Conservation (phyloP, 2,113 vertebrate species). For the Strix aluco region DNA sequence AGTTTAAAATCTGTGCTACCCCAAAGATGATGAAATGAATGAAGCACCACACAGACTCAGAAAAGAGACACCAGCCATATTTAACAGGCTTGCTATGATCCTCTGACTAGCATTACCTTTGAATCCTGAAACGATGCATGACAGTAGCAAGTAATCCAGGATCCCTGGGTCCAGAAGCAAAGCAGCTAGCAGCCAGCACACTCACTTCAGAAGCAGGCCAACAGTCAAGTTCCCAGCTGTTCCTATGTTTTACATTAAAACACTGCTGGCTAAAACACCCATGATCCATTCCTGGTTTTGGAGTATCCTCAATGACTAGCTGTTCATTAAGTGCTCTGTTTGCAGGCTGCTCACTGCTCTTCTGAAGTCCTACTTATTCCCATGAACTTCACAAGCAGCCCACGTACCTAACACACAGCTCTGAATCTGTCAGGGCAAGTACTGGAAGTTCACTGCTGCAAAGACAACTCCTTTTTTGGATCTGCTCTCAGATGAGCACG, state of each 20-base stretch:
- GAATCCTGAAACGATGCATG: not conserved
- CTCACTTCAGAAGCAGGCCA: not conserved
- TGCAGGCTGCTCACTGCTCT: not conserved
- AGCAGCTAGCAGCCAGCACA: not conserved
- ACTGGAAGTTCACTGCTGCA: constrained; percentile 27
- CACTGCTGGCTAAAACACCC: not conserved
- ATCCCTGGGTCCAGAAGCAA: not conserved
- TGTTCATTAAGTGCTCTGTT: not conserved
- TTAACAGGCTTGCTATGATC: not conserved
- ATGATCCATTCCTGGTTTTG: not conserved
- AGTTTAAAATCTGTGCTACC: not conserved
- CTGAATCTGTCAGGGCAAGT: not conserved
- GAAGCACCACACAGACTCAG: not conserved
- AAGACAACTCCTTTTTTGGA: constrained; percentile 66
- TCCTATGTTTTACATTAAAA: not conserved
- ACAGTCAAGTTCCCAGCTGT: not conserved
- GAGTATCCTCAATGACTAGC: not conserved
- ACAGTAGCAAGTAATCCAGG: accelerated
- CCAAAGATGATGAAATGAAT: not conserved
- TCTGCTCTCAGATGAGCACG: constrained; percentile 31
- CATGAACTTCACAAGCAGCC: not conserved
- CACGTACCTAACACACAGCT: not conserved
- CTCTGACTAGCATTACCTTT: not conserved
- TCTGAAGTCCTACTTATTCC: not conserved
- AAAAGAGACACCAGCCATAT: not conserved